Base-by-base conservation (phyloP, 2,797 vertebrate genomes). In the Eutrigla gurnardus region DNA sequence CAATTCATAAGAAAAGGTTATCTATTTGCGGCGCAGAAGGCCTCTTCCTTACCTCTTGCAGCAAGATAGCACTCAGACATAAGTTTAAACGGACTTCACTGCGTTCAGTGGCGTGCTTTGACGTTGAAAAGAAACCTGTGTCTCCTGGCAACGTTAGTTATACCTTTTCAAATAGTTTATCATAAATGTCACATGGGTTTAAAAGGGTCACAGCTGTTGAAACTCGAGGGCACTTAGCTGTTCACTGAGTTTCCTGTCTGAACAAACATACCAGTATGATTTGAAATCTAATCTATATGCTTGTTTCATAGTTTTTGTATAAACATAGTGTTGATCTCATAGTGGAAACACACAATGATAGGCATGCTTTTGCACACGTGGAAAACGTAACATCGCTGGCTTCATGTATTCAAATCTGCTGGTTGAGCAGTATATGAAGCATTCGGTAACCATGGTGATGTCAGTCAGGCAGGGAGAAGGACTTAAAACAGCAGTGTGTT, bases 1-100 rank as follows among this genome's bases (percentile, higher is more conserved):
- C 73, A 66, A 68, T 55, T 68, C 46, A 47, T 39, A 18, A 67
- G 66, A 50, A 84, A 81, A 83, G 81, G 77, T 87, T 70, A 75
- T 68, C 70, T 71, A 65, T 82, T 82, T 59, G 67, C 57, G 10
- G 62, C 0, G 46, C 43, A 66, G 71, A 82, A 84, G 77, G 74
- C 79, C 25, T 7, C 32, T 57, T 77, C 53, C 37, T 39, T 2
- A n/a, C 33, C 39, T 58, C 45, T 46, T 46, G n/a, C 13, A n/a
- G 60, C 17, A 14, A 58, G 58, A 43, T n/a, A 6, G 61, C 47
- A 62, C 57, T 54, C 49, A 64, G 59, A 70, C 7, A 13, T 32
- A 13, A 69, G 57, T 64, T 33, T 5, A 73, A 71, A 74, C 67
- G 15, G 43, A 70, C 57, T 77, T 69, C 37, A 25, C 15, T 18